phyloP scores from a whole-genome alignment of 1,140 invertebrate species.

The Myzus persicae region DNA sequence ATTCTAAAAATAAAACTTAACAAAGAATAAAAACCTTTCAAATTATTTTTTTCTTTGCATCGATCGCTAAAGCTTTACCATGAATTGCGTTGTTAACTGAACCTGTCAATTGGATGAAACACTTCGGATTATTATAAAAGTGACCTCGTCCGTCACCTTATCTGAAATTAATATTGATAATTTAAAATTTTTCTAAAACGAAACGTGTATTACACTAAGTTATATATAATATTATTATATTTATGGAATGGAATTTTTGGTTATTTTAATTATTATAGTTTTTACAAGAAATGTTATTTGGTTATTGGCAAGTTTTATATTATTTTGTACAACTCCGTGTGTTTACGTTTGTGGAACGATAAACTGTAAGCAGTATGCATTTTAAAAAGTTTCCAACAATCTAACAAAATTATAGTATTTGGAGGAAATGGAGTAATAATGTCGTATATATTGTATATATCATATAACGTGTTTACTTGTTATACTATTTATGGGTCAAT shows the following conservation, averaged over 20 bases:
- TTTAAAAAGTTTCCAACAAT: too few species aligned
- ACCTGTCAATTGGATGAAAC: conserved; percentile 28
- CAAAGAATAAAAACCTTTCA: conserved; percentile 30
- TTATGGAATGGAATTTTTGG: too few species aligned
- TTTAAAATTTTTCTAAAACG: not conserved
- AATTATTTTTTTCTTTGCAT: conserved; percentile 45
- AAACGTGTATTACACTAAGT: not conserved
- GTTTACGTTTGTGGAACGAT: not conserved
- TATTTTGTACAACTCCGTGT: not conserved
- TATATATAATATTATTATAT: too few species aligned
- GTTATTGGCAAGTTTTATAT: too few species aligned
- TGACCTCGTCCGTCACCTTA: not conserved
- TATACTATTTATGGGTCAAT: not conserved
- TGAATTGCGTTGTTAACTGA: conserved; percentile 7
- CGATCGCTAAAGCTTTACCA: not conserved
- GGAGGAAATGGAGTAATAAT: not conserved
- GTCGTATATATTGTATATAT: too few species aligned
- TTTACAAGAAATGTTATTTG: too few species aligned
- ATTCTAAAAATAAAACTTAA: not conserved
- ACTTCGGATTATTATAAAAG: not conserved
- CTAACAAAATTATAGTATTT: too few species aligned
- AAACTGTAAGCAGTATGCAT: not conserved
- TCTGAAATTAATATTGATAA: not conserved
- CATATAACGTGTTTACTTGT: not conserved
- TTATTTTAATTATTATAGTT: too few species aligned